A percentile compares a stretch with the other conserved stretches of the same genome.
Conservation (phyloP, 2,888 invertebrate genomes). For the Ceramica pisi region DNA sequence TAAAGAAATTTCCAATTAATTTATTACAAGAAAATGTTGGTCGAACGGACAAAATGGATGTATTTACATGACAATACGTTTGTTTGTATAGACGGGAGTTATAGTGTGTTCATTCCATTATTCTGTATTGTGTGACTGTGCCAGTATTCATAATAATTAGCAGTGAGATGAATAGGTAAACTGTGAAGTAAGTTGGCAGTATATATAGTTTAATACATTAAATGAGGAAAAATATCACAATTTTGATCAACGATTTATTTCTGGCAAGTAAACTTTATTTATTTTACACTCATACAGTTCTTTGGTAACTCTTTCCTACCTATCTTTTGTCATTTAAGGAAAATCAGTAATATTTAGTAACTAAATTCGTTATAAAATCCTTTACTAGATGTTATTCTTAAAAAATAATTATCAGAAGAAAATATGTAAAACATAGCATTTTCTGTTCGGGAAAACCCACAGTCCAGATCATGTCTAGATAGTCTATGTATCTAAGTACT, state of each 20-base stretch:
- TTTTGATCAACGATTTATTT: constrained; percentile 16
- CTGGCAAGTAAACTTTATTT: too few species aligned
- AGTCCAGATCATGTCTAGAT: not conserved
- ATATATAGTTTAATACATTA: constrained; percentile 7
- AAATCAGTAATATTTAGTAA: too few species aligned
- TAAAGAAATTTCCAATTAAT: constrained; percentile 57
- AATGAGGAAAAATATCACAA: not conserved
- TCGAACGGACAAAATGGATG: constrained; percentile 38
- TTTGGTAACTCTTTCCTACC: too few species aligned
- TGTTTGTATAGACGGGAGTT: constrained; percentile 29
- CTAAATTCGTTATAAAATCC: too few species aligned
- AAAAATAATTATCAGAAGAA: not conserved
- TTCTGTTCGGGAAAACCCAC: not conserved
- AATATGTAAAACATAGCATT: not conserved
- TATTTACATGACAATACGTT: constrained; percentile 55
- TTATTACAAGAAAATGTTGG: constrained; percentile 39
- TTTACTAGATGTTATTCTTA: too few species aligned
- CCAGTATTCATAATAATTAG: constrained; percentile 33
- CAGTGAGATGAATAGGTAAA: constrained; percentile 25
- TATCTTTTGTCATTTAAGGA: too few species aligned
- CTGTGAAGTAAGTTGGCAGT: constrained; percentile 18
- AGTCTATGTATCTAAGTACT: not conserved
- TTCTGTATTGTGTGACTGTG: constrained; percentile 33
- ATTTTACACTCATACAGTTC: too few species aligned
- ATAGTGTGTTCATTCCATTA: constrained; percentile 38